A percentile compares a stretch with the other conserved stretches of the same genome.
phyloP scores from a whole-genome alignment of 2,888 invertebrate species.

The Tetramorium bicarinatum region DNA sequence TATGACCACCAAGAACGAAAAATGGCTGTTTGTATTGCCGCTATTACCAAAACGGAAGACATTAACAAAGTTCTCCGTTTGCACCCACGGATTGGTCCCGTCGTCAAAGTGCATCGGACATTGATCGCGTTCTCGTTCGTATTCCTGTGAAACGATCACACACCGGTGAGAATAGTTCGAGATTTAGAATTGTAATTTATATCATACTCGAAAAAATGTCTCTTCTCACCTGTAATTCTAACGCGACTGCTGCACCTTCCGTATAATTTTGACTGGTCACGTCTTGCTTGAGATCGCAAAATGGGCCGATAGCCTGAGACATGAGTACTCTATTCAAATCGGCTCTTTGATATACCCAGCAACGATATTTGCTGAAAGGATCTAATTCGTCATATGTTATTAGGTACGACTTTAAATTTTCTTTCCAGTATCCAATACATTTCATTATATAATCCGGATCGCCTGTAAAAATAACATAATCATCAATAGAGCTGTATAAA shows the following conservation, averaged over 20 bases:
- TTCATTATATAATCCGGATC: slow-evolving; percentile 98
- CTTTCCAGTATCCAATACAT: slow-evolving; percentile 99
- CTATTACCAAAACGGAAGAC: slow-evolving; percentile 89
- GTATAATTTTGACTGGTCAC: slow-evolving; percentile 95
- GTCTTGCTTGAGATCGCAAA: slow-evolving; percentile 95
- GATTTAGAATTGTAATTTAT: background rate
- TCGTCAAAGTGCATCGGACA: slow-evolving; percentile 99
- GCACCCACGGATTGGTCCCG: slow-evolving; percentile 94
- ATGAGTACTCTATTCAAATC: slow-evolving; percentile 95
- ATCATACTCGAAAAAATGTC: background rate
- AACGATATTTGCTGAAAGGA: slow-evolving; percentile 97
- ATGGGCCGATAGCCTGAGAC: slow-evolving; percentile 96
- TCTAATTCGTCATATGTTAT: slow-evolving; percentile 98
- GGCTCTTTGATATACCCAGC: slow-evolving; percentile 99
- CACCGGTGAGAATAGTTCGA: background rate
- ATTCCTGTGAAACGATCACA: slow-evolving; percentile 78
- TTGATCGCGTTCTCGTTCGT: slow-evolving; percentile 91
- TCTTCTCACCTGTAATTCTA: slow-evolving; percentile 92
- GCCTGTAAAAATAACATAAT: slow-evolving; percentile 85
- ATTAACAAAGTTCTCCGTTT: slow-evolving; percentile 91
- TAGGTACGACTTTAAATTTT: slow-evolving; percentile 98
- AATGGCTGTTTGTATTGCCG: background rate
- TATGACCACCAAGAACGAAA: slow-evolving; percentile 4
- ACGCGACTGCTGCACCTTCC: slow-evolving; percentile 96
- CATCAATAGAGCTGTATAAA: background rate